A percentile compares a stretch with the other conserved stretches of the same genome.
Evolutionary conservation across 2,113 vertebrate genomes (phyloP).

Genomic region (Genyomyrus donnyi): DNA sequence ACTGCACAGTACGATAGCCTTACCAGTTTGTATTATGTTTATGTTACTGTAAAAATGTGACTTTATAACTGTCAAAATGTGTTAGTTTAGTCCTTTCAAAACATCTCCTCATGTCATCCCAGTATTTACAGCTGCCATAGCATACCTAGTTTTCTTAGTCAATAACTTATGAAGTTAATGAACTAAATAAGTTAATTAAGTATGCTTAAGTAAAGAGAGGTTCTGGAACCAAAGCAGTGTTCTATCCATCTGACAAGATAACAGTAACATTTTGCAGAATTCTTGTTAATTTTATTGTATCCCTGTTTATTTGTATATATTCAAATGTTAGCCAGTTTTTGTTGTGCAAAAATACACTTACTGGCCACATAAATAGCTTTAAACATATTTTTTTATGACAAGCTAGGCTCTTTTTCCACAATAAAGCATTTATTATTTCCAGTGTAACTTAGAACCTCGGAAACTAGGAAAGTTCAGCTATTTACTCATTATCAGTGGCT

Average conservation of each 20-base stretch:
- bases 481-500: background rate
- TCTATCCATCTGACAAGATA: background rate
- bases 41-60: background rate
- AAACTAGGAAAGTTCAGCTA: background rate
- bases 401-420: background rate
- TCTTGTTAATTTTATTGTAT: background rate
- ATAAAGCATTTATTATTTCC: background rate
- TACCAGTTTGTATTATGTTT: background rate
- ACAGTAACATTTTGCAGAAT: background rate
- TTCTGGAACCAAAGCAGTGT: background rate
- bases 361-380: background rate
- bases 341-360: background rate
- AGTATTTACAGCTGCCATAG: background rate
- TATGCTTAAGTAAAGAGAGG: background rate
- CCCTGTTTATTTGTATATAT: background rate
- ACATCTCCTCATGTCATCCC: background rate
- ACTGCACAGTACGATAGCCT: background rate
- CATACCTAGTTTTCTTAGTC: background rate
- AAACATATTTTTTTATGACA: background rate
- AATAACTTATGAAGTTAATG: background rate
- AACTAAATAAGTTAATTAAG: background rate
- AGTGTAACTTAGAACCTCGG: background rate
- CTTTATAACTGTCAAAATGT: background rate
- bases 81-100: background rate
- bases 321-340: background rate